Evolutionary conservation across 2,113 vertebrate species (phyloP).

Genomic region (Lathamus discolor): DNA sequence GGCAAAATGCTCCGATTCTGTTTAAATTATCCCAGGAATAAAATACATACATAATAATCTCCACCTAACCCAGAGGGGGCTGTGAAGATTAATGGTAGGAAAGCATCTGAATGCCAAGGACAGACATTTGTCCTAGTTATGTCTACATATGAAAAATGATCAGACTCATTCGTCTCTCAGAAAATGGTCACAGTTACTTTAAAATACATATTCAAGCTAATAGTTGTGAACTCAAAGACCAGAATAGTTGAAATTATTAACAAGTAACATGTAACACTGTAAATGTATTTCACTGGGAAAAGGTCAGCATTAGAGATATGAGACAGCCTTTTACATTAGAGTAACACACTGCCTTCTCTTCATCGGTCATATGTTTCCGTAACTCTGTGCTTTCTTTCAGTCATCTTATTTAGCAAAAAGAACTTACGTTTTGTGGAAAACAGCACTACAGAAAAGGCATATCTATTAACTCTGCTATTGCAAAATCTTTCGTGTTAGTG

Average conservation of each 20-base stretch:
- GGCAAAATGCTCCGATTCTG: background rate
- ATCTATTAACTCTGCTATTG: background rate
- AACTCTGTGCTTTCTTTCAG: background rate
- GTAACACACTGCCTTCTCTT: background rate
- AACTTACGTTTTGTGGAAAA: conserved; percentile 15
- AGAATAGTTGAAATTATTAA: background rate
- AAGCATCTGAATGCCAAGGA: conserved; percentile 27
- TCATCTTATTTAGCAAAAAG: background rate
- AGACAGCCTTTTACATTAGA: conserved; percentile 9
- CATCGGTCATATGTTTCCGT: background rate
- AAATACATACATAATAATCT: background rate
- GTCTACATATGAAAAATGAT: conserved; percentile 24
- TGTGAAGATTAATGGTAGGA: conserved; percentile 44
- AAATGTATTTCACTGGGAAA: conserved; percentile 15
- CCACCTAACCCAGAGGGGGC: background rate
- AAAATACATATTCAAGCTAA: background rate
- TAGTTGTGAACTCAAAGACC: background rate
- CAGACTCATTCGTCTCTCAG: background rate
- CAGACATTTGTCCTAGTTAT: conserved; percentile 21
- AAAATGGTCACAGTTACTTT: background rate
- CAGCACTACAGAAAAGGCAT: background rate
- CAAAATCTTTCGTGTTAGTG: background rate
- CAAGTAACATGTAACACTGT: background rate
- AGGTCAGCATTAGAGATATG: conserved; percentile 7
- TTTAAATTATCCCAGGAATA: background rate